phyloP scores from a whole-genome alignment of 2,888 invertebrate genomes.

The Agrotis clavis region DNA sequence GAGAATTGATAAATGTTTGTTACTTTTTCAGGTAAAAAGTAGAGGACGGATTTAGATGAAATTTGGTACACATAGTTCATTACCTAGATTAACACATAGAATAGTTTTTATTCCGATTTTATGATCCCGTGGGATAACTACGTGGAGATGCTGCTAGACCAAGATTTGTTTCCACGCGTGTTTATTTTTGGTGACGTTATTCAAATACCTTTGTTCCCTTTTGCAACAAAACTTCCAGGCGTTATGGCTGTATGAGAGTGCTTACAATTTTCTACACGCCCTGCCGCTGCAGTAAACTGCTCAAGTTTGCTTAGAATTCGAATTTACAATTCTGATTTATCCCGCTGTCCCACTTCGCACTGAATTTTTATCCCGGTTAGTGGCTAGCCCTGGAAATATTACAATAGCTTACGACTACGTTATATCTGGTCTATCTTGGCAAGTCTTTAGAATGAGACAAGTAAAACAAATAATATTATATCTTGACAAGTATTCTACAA shows the following conservation, averaged over 20 bases:
- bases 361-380: conserved; percentile 62
- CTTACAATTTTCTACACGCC: conserved; percentile 55
- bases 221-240: conserved; percentile 36
- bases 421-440: conserved; percentile 9
- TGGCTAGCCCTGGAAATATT: conserved; percentile 48
- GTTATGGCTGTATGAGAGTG: conserved; percentile 46
- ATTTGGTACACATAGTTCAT: too few species aligned
- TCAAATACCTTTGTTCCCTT: conserved; percentile 9
- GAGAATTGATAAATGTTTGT: too few species aligned
- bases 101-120: too few species aligned
- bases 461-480: too few species aligned
- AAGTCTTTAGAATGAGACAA: background rate
- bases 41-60: too few species aligned
- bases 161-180: background rate
- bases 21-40: too few species aligned
- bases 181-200: background rate
- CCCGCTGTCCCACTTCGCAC: conserved; percentile 51
- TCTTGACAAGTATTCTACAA: too few species aligned
- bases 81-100: too few species aligned
- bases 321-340: conserved; percentile 66
- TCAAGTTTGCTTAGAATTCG: conserved; percentile 56
- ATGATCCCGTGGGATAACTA: background rate
- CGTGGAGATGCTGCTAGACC: too few species aligned
- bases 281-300: conserved; percentile 55
- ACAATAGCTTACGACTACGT: conserved; percentile 37